Base-by-base conservation (phyloP, 2,888 invertebrate species). In the Brenthis daphne region DNA sequence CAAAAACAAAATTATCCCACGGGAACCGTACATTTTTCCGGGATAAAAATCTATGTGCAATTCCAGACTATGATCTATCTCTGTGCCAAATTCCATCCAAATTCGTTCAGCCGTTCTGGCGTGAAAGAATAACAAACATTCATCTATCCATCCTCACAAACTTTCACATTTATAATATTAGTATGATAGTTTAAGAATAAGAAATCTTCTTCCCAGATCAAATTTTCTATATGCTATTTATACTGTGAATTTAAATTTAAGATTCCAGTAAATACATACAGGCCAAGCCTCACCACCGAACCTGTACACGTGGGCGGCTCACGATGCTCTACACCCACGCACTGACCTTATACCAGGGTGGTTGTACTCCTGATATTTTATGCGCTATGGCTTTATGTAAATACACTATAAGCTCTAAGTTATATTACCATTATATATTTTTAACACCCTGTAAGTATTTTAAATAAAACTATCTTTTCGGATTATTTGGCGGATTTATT, bases 231-330 rank as follows among this genome's bases (percentile, higher is more conserved):
- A 63, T 14, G 37, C 24, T 11, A 20, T 54, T 24, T 3, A 54
- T 29, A 47, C 53, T 56, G 29, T 16, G 61, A 60, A 68, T 69
- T 67, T 58, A 67, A 67, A 66, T 58, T 37, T 53, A 50, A 57
- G 37, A 60, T 73, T 72, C 69, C 64, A 70, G 64, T 71, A 66
- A 75, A 69, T 68, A 58, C 65, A 69, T 74, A 68, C 68, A 71
- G 64, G 67, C 71, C 70, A 76, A 74, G 77, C 74, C 73, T 75
- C 75, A 73, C 77, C 79, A 80, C 79, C 80, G 81, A 84, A 80
- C 84, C 82, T 84, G 86, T 85, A 82, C 80, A 79, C 85, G 90
- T 90, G 85, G 90, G 90, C 84, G 89, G 83, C 79, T 77, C 80
- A 82, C 82, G 81, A 75, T 78, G 77, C 77, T 75, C 70, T 71